Evolutionary conservation across 2,113 vertebrate species (phyloP).

Genomic region (Pelecanoides urinatrix): DNA sequence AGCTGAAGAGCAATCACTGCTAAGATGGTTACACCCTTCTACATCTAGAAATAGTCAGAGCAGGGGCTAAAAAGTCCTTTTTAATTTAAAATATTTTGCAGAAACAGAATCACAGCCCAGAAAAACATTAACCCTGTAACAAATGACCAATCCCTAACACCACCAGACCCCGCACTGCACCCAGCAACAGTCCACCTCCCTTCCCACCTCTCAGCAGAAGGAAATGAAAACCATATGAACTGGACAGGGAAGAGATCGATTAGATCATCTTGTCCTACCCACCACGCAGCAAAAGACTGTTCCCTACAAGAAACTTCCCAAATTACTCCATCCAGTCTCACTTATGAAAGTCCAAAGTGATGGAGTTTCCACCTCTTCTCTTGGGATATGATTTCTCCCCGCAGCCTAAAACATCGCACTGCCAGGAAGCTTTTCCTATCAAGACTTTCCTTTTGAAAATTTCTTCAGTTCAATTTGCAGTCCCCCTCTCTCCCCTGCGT

Average conservation of each 20-base stretch:
- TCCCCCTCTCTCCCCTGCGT: not conserved
- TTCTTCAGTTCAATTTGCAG: not conserved
- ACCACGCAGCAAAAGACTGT: not conserved
- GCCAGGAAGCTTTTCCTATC: not conserved
- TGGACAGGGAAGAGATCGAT: not conserved
- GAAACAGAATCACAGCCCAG: not conserved
- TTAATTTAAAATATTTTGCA: not conserved
- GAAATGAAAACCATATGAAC: conserved; percentile 22
- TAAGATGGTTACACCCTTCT: not conserved
- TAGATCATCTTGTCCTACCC: not conserved
- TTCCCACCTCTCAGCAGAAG: not conserved
- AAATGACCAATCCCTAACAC: not conserved
- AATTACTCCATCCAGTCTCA: not conserved
- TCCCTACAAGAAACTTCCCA: not conserved
- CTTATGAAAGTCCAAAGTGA: not conserved
- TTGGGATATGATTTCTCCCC: not conserved
- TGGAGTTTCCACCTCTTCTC: conserved; percentile 21
- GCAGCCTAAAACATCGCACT: not conserved
- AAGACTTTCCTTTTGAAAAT: not conserved
- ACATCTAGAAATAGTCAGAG: not conserved
- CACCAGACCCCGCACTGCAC: not conserved
- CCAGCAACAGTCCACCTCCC: not conserved
- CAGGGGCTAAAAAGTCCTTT: not conserved
- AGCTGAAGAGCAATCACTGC: not conserved
- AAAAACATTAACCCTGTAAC: not conserved